phyloP scores from a whole-genome alignment of 1,140 invertebrate genomes.

The Drosophila teissieri region DNA sequence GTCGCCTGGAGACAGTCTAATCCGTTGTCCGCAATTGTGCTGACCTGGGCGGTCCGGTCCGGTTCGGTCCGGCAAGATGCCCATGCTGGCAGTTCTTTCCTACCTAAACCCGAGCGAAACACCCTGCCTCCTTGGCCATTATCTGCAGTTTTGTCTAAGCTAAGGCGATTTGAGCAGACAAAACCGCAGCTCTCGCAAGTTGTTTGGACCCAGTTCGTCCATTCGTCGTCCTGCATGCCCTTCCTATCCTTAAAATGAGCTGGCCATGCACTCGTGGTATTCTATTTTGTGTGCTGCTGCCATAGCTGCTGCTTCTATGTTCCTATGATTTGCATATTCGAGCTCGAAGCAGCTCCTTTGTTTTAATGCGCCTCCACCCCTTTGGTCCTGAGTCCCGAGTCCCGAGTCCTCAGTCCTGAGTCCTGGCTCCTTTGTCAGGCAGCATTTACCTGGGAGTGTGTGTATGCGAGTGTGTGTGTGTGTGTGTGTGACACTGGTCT shows the following conservation, averaged over 20 bases:
- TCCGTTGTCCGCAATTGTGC: slow-evolving; percentile 50
- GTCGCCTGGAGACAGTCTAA: slow-evolving; percentile 48
- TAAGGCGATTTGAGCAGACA: slow-evolving; percentile 80
- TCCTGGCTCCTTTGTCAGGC: slow-evolving; percentile 75
- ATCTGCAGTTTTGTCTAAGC: slow-evolving; percentile 72
- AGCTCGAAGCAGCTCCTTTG: slow-evolving; percentile 76
- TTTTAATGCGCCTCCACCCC: slow-evolving; percentile 72
- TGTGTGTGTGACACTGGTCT: slow-evolving; percentile 22
- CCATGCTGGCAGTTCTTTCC: slow-evolving; percentile 10
- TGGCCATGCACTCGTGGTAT: slow-evolving; percentile 10
- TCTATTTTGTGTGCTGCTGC: slow-evolving; percentile 42
- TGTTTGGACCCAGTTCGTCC: slow-evolving; percentile 70
- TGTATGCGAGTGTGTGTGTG: slow-evolving; percentile 11
- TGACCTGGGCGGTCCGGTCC: slow-evolving; percentile 27
- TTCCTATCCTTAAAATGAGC: slow-evolving; percentile 2
- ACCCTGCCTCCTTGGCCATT: slow-evolving; percentile 42
- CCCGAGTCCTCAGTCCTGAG: background rate
- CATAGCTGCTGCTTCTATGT: slow-evolving; percentile 48
- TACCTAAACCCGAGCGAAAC: slow-evolving; percentile 26
- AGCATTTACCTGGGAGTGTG: slow-evolving; percentile 59
- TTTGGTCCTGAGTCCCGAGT: slow-evolving; percentile 38
- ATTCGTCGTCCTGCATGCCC: slow-evolving; percentile 6
- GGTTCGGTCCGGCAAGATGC: slow-evolving; percentile 19
- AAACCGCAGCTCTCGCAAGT: slow-evolving; percentile 79
- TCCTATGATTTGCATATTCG: slow-evolving; percentile 82